Percentiles rank a stretch among this genome's conserved stretches.
Conservation (phyloP, 2,797 vertebrate species). For the Pangasius mekongensis region DNA sequence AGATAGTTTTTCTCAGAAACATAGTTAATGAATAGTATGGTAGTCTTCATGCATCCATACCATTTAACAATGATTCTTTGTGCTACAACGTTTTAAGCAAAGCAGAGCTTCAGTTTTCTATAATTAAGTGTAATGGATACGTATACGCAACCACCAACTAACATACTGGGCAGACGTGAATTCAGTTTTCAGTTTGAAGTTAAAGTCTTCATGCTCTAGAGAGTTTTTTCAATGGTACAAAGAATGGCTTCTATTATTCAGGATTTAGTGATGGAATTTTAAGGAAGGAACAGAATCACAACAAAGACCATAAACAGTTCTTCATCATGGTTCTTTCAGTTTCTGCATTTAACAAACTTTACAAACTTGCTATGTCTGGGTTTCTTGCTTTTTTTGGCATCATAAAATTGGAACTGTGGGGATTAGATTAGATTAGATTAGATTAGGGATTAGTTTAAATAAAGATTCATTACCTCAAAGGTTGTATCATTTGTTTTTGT, state of each 20-base stretch:
- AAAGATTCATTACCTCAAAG: neutral
- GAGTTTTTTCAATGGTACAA: neutral
- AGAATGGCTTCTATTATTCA: constrained; percentile 1
- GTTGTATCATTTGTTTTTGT: neutral
- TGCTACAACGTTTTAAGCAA: neutral
- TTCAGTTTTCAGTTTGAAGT: neutral
- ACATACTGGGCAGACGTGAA: neutral
- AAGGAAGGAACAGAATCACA: neutral
- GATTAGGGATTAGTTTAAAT: neutral
- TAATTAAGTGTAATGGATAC: constrained; percentile 5
- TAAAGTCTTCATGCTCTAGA: neutral
- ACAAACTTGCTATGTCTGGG: neutral
- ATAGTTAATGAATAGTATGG: neutral
- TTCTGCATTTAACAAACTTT: neutral
- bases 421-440: neutral
- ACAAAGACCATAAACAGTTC: neutral
- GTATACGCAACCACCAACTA: neutral
- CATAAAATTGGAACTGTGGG: neutral
- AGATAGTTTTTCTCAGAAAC: neutral
- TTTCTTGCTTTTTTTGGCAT: neutral
- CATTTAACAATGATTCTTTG: constrained; percentile 3
- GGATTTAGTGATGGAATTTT: constrained; percentile 2
- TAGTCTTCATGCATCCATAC: neutral
- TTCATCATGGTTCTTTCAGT: neutral
- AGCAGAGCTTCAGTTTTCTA: neutral